Base-by-base conservation (phyloP, 2,113 vertebrate species). In the Athene cunicularia region DNA sequence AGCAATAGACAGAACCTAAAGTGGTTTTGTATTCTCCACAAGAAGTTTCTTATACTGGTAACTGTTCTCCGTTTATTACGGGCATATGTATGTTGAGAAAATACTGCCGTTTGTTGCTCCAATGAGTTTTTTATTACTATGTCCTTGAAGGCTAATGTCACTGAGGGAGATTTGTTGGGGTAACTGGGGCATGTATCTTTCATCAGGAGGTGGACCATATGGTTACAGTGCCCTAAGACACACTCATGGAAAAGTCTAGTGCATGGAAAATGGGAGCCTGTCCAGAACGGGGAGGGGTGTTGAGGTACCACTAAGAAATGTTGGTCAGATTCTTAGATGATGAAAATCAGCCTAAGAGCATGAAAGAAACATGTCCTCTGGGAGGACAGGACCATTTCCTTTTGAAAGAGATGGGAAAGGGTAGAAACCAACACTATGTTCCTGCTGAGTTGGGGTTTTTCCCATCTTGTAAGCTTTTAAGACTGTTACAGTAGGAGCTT, bases 121-220 rank as follows among this genome's bases (percentile, higher is more conserved):
- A 32, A 2, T 77, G 66, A 84, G 27, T 74, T 88, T 67, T 83
- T 92, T 30, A 64, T 93, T 71, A 30, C 53, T 41, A 56, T 81
- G 60, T 68, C 70, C 93, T 95, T 94, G 95, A 81, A 95, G 70
- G 49, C 35, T 85, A 8, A 77, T 79, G 49, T 70, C 41, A n/a
- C 27, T 81, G 66, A 86, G 77, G 49, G 82, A n/a, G 63, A 60
- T 88, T 88, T 55, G 11, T 67, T 64, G 75, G 88, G 43, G 43
- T 89, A 79, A 60, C 20, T 76, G 71, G 71, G 77, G 50, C 74
- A 71, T 4, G 35, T 86, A 73, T 73, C 84, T 77, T 90, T 56
- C 30, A 50, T 90, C 50, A 77, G 53, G 64, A 80, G 82, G 68
- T 67, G 88, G 62, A 74, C 50, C 85, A 59, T 71, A 45, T 63